Conservation (phyloP, 1,140 invertebrate species). For the Daktulosphaira vitifoliae region DNA sequence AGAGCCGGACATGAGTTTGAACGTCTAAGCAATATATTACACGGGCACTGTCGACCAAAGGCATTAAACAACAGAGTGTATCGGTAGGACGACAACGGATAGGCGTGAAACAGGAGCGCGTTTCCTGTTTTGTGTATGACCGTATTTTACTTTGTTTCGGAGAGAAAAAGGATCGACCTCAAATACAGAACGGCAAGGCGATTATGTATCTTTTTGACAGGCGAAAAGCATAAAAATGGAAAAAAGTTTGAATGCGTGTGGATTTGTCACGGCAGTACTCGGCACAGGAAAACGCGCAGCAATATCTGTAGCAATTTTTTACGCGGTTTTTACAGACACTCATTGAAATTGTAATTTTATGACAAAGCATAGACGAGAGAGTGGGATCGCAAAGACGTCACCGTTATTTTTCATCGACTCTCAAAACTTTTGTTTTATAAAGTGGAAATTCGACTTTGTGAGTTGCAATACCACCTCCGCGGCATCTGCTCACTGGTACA, state of each 20-base stretch:
- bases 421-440: conserved; percentile 14
- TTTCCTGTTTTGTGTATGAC: background rate
- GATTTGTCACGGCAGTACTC: conserved; percentile 19
- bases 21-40: too few relatives aligned
- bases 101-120: too few relatives aligned
- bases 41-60: too few relatives aligned
- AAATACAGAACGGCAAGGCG: background rate
- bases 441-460: conserved; percentile 11
- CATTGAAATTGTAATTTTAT: conserved; percentile 19
- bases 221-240: too few relatives aligned
- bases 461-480: conserved; percentile 8
- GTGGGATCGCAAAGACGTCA: background rate
- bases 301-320: conserved; percentile 28
- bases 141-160: background rate
- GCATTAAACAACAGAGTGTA: too few relatives aligned
- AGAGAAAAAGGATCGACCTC: conserved; percentile 21
- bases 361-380: too few relatives aligned
- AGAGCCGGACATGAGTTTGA: too few relatives aligned
- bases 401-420: conserved; percentile 9
- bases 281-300: conserved; percentile 1
- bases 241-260: conserved; percentile 18
- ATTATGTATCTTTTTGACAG: background rate
- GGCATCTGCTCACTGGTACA: background rate
- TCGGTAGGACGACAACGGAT: too few relatives aligned
- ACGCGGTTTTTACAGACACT: background rate